phyloP scores from a whole-genome alignment of 2,113 vertebrate genomes.

The Actinemys pallida region DNA sequence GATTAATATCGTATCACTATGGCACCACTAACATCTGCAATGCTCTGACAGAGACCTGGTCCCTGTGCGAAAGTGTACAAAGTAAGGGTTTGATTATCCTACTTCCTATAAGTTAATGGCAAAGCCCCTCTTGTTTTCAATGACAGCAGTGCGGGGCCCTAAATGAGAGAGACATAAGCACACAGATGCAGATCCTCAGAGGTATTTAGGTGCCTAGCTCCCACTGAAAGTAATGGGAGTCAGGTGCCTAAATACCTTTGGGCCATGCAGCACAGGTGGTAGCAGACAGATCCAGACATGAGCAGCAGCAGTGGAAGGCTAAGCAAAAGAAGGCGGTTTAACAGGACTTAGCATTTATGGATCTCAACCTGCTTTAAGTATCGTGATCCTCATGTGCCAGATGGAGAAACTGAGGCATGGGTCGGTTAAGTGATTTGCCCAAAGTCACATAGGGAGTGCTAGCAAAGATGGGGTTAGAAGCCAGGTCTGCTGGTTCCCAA shows the following conservation, averaged over 20 bases:
- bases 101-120: neutral
- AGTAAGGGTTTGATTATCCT: neutral
- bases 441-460: neutral
- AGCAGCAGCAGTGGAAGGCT: neutral
- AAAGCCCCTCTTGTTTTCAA: neutral
- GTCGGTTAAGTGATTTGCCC: neutral
- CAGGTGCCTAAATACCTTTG: neutral
- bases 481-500: neutral
- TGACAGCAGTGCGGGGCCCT: neutral
- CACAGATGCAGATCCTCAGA: neutral
- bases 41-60: neutral
- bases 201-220: neutral
- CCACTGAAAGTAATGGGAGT: neutral
- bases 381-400: neutral
- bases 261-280: neutral
- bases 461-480: neutral
- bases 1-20: neutral
- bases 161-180: neutral
- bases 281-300: neutral
- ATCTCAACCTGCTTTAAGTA: neutral
- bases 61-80: neutral
- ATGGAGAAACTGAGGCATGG: neutral
- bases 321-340: neutral
- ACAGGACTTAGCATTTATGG: neutral
- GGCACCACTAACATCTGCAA: neutral